Conservation (phyloP, 2,113 vertebrate genomes). For the Sclerurus mexicanus region DNA sequence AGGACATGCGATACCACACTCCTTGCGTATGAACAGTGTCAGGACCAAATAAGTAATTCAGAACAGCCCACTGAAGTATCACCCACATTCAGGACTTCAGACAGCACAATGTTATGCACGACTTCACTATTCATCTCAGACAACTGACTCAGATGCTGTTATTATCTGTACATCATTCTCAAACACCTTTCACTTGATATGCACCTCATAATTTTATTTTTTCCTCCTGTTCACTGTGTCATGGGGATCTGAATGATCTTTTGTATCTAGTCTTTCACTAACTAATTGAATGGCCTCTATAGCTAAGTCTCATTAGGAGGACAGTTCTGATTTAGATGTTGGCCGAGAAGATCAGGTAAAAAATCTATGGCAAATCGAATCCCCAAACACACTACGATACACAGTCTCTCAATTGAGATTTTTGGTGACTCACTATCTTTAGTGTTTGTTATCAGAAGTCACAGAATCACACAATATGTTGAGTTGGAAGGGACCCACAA, state of each 20-base stretch:
- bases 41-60: neutral
- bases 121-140: neutral
- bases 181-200: neutral
- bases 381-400: neutral
- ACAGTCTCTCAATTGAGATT: neutral
- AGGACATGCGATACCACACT: neutral
- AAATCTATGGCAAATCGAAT: neutral
- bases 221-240: neutral
- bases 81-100: neutral
- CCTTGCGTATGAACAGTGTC: neutral
- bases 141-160: neutral
- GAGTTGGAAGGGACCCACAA: neutral
- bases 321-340: neutral
- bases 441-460: neutral
- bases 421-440: neutral
- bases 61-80: neutral
- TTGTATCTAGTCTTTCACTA: neutral
- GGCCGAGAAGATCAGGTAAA: neutral
- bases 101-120: rapidly evolving
- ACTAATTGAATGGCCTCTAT: neutral
- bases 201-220: neutral
- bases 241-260: neutral
- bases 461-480: neutral
- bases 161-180: neutral
- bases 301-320: neutral